phyloP scores from a whole-genome alignment of 1,140 invertebrate genomes.

The Paraescarpia echinospica region DNA sequence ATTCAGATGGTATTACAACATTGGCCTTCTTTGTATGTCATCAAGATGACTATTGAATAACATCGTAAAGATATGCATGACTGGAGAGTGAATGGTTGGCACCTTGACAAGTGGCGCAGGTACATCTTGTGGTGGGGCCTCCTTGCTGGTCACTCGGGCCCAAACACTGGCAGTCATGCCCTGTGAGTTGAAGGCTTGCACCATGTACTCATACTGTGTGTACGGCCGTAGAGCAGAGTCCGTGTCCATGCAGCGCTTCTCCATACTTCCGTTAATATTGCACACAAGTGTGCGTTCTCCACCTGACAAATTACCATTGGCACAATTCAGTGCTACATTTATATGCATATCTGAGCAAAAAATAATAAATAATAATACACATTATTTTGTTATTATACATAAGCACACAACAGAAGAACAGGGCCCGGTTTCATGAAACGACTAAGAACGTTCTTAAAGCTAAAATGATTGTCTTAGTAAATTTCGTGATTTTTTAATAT shows the following conservation, averaged over 20 bases:
- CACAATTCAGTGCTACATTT: background rate
- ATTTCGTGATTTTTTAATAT: too few relatives aligned
- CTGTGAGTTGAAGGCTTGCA: constrained; percentile 42
- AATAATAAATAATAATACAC: too few relatives aligned
- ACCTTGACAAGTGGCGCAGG: constrained; percentile 43
- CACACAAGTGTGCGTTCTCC: background rate
- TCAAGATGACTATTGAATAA: background rate
- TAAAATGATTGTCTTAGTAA: too few relatives aligned
- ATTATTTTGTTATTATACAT: background rate
- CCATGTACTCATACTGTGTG: constrained; percentile 49
- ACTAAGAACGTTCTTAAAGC: too few relatives aligned
- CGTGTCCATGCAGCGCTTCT: constrained; percentile 37
- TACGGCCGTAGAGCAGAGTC: constrained; percentile 38
- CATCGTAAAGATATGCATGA: background rate
- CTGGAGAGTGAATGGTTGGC: background rate
- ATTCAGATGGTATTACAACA: background rate
- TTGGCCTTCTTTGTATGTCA: background rate
- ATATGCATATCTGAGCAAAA: background rate
- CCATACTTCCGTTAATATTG: background rate
- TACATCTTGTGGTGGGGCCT: constrained; percentile 45
- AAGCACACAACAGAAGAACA: background rate
- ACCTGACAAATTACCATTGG: background rate
- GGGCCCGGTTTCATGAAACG: too few relatives aligned
- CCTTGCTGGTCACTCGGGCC: constrained; percentile 41
- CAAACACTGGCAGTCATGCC: constrained; percentile 45